Base-by-base conservation (phyloP, 2,888 invertebrate genomes). In the Agrochola lota region DNA sequence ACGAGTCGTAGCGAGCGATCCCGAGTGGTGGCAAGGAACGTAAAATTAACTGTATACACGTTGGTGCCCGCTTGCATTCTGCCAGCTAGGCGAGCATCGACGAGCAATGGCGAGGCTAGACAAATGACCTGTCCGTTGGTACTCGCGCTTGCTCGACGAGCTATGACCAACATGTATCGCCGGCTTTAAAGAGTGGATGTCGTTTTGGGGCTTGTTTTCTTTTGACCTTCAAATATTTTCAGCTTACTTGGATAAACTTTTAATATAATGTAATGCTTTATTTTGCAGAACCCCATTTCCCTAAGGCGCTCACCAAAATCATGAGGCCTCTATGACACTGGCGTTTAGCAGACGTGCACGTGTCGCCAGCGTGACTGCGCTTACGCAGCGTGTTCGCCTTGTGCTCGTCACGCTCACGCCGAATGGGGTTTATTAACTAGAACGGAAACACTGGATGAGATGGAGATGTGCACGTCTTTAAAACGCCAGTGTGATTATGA, bases 301-400 rank as follows among this genome's bases (percentile, higher is more conserved):
- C 57, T 71, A 30, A 35, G 71, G 67, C 80, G 80, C 81, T 81
- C 81, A 81, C 85, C 85, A 85, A 81, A 63, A 40, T 23, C 11
- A 64, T 74, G 59, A 73, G 74, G 74, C 81, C 59, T 81, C 81
- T 81, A 85, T 59, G 74, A 81, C 26, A 73, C 59, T 55, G 85
- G 15, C 81, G 85, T 81, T 85, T 81, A 64, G 81, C 46, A n/a
- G 82, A 62, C 55, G 55, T 73, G 62, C 62, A n/a, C 49, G 30
- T 57, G 35, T 62, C 83, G 15, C 26, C 76, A 52, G 55, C 52
- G 77, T 82, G 57, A 40, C 73, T 71, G 64, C 77, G 81, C 23
- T 82, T 82, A 70, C 82, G 69, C 83, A 15, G 85, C 76, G 85
- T 30, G 12, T 74, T 74, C 60, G 68, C 60, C 60, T 40, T 55